Base-by-base conservation (phyloP, 2,888 invertebrate species). In the Pristionchus mayeri region DNA sequence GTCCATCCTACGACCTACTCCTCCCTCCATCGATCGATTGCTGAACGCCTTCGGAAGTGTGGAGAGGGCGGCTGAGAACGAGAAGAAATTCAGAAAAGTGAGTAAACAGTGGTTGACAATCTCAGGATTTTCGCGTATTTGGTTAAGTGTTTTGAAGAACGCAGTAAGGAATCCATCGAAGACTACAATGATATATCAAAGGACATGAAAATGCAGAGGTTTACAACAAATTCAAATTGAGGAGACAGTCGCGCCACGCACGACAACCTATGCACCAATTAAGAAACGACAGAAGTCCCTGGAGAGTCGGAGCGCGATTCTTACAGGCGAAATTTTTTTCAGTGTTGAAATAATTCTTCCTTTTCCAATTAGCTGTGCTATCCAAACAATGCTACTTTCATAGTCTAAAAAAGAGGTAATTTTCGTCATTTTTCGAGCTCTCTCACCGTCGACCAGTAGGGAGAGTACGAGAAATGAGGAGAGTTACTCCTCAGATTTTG, bases 1-100 rank as follows among this genome's bases (percentile, higher is more conserved):
- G 9, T 80, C 80, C 37, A 40, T 80, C 21, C 80, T 80, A 2
- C 80, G 80, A 37, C 80, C 80, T 7, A 57, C 80, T 80, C 80
- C 80, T 34, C 80, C 80, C 16, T 80, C 80, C 4, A 54, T 80
- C 27, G 80, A 80, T 40, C 54, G 57, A 34, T 11, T 80, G 24
- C n/a, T 80, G 24, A 57, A 24, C 27, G 80, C 54, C 3, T 80
- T 80, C 40, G 40, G 44, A 18, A 80, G 48, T 21, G 9, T 40
- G 27, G 50, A 78, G 2, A 78, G 50, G 13, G 18, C 11, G 30
- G 50, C 11, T 0, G 44, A 44, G 9, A 21, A 71, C 44, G 40
- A 40, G 40, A n/a, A 71, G 40, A 71, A 16, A 30, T 71, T 71
- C 24, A 40, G 24, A 40, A 40, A 71, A 7, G 71, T 71, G 37